A percentile compares a stretch with the other conserved stretches of the same genome.
These are phyloP conservation scores for Leptinotarsa texana DNA, from an alignment of 1,140 invertebrate species.

Conservation along the genomic window DNA sequence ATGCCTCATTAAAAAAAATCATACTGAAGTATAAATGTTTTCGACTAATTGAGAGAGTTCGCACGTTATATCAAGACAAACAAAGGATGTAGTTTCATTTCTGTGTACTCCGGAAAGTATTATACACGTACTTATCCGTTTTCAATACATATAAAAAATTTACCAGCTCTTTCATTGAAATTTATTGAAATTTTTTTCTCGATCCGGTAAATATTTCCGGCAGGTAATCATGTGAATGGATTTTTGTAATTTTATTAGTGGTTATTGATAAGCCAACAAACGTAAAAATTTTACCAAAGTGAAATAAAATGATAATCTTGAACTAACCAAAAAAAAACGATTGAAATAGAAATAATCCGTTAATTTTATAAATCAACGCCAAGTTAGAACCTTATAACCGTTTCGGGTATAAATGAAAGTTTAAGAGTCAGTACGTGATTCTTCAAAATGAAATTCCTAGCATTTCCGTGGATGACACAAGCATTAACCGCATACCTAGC, in stretches of 20 bases:
- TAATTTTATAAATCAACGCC: too few species aligned
- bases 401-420: not conserved
- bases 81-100: conserved; percentile 29
- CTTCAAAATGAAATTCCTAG: conserved; percentile 16
- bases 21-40: conserved; percentile 14
- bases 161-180: conserved; percentile 19
- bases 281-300: too few species aligned
- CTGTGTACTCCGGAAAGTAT: conserved; percentile 32
- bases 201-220: conserved; percentile 4
- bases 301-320: too few species aligned
- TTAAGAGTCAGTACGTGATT: not conserved
- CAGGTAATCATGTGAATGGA: conserved; percentile 4
- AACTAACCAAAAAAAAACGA: too few species aligned
- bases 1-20: conserved; percentile 22
- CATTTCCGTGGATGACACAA: conserved; percentile 7
- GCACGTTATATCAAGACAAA: conserved; percentile 38
- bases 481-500: conserved; percentile 13
- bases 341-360: too few species aligned
- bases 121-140: conserved; percentile 9
- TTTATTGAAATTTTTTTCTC: conserved; percentile 12
- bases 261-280: too few species aligned
- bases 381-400: too few species aligned
- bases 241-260: not conserved
- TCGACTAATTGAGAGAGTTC: conserved; percentile 38
- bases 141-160: conserved; percentile 16